A percentile compares a stretch with the other conserved stretches of the same genome.
Conservation (phyloP, 2,888 invertebrate species). For the Tribolium freemani region DNA sequence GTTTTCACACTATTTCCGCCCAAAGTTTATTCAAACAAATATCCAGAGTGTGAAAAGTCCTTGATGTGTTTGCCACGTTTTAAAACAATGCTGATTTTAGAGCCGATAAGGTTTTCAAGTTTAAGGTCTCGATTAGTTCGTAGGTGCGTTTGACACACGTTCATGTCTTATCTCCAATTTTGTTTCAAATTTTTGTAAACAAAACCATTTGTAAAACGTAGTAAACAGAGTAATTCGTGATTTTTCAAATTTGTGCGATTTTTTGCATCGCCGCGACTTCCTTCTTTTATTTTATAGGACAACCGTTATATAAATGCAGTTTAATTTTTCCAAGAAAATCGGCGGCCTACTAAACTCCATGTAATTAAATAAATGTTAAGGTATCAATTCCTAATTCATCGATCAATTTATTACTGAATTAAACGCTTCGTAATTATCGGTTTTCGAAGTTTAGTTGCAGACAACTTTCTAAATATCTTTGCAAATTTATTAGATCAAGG, state of each 20-base stretch:
- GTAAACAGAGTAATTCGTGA: conserved; percentile 19
- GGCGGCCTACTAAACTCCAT: conserved; percentile 14
- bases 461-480: conserved; percentile 34
- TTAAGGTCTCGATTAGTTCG: neutral
- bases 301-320: conserved; percentile 23
- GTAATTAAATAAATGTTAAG: conserved; percentile 24
- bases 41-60: conserved; percentile 7
- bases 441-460: conserved; percentile 8
- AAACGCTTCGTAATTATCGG: conserved; percentile 14
- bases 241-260: neutral
- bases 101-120: neutral
- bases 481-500: conserved; percentile 37
- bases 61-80: neutral
- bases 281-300: conserved; percentile 14
- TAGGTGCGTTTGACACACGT: neutral
- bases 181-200: conserved; percentile 11
- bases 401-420: conserved; percentile 20
- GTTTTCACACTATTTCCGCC: neutral
- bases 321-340: conserved; percentile 26
- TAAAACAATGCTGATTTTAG: neutral
- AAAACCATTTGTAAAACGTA: conserved; percentile 22
- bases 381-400: conserved; percentile 21
- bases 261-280: conserved; percentile 12
- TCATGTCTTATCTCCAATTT: neutral
- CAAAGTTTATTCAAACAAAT: neutral